Evolutionary conservation across 2,888 invertebrate species (phyloP), one percentile per base, ranked within the genome.

Genomic region (Agriopis aurantiaria): DNA sequence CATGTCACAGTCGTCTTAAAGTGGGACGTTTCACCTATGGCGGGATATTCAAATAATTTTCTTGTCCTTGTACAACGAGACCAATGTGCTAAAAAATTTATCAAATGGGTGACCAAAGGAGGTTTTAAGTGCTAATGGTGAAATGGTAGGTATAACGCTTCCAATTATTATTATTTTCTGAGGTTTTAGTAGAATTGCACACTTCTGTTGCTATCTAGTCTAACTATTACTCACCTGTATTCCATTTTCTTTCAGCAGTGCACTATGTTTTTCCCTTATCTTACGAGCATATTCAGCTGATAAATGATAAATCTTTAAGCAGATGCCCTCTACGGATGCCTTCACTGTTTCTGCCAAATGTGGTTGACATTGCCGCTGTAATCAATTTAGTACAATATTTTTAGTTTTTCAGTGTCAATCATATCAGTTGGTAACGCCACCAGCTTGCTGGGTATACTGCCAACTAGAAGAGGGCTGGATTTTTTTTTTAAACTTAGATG

Each of bases 321-420:
- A 99, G 77, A 99, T 98, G 49, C 98, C 98, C 92, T 99, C 99
- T 6, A 99, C 99, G 11, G 98, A 99, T 48, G 96, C 96, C 90
- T 98, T 98, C 0, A 99, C 99, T 0, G 99, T 98, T 89, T 98
- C 98, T 9, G 98, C 97, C 68, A 99, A 95, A 91, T 99, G 99
- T 5, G 99, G 99, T 88, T 99, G 99, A 89, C 99, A 99, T 88
- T 99, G 99, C 61, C 98, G 96, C 95, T 96, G 88, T 71, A 93
- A 61, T 62, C 8, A 43, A 55, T 12, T 33, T 11, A 40, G 40
- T 33, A 40, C 8, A 55, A n/a, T 55, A 12, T 40, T 40, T 55
- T n/a, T 23, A 52, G 8, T 51, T 17, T 1, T 51, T 48, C n/a
- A 6, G 7, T 48, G 48, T 48, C 48, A 48, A 5, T 5, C 8